Conservation (phyloP, 1,140 invertebrate species). For the Lineus longissimus region DNA sequence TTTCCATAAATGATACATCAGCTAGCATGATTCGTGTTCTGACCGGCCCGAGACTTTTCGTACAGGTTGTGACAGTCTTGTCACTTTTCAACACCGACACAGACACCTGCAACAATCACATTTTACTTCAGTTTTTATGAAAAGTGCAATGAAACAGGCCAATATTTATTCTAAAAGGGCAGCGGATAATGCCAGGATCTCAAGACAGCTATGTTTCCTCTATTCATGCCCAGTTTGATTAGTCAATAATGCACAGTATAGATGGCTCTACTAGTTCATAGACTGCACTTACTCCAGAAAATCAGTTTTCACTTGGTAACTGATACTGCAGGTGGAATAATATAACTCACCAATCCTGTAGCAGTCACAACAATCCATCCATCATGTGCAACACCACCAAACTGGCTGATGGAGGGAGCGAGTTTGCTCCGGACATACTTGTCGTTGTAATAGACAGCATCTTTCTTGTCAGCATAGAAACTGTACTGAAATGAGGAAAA, state of each 20-base stretch:
- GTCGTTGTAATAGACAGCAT: conserved; percentile 68
- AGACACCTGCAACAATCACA: conserved; percentile 22
- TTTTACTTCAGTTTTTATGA: not conserved
- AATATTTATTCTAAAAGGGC: no score
- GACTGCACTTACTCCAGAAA: no score
- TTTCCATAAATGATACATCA: conserved; percentile 58
- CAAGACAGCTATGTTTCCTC: no score
- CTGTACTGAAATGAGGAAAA: conserved; percentile 29
- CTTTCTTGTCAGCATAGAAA: conserved; percentile 48
- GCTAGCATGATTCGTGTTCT: conserved; percentile 71
- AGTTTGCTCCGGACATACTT: conserved; percentile 76
- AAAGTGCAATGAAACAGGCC: not conserved
- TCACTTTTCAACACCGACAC: conserved; percentile 30
- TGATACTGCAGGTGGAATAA: not conserved
- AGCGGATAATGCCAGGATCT: no score
- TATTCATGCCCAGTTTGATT: no score
- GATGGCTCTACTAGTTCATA: no score
- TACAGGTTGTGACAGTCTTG: conserved; percentile 23
- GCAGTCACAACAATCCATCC: conserved; percentile 78
- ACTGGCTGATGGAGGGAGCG: conserved; percentile 76
- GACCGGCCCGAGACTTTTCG: conserved; percentile 68
- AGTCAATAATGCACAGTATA: no score
- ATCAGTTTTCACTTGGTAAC: no score
- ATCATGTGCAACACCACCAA: conserved; percentile 76
- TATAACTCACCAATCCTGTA: conserved; percentile 69